Evolutionary conservation across 2,797 vertebrate genomes (phyloP), one percentile per base, ranked within the genome.

Genomic region (Eidolon dupreanum): DNA sequence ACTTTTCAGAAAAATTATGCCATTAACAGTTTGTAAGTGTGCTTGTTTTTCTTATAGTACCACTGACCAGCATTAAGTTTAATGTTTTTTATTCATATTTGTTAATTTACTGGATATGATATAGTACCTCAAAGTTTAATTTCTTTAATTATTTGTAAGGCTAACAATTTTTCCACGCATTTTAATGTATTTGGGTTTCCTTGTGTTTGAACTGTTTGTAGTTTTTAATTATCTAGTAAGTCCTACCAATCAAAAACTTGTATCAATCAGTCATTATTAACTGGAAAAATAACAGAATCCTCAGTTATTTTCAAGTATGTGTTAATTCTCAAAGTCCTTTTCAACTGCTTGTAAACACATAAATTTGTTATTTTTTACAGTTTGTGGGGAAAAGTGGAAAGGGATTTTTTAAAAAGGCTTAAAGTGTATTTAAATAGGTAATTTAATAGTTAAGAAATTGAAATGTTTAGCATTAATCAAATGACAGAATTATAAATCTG

Each of bases 311-410:
- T 89, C 33, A 95, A 71, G 74, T 55, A 65, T 70, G 88, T 53
- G 31, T 51, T 90, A 46, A 90, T 75, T 82, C 51, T 85, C 43
- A 57, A 63, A 86, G 43, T 70, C 36, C n/a, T 77, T 89, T 95
- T 82, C 10, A 38, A 63, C 26, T 95, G 38, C 57, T 63, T 77
- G 36, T 46, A 85, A 92, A 66, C 61, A 66, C 85, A 55, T 84
- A 79, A 81, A 71, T 71, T 38, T 84, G 31, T 93, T 93, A 46
- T 11, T 38, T 83, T 7, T 73, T 88, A 73, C 38, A 74, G 16
- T 96, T 96, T 83, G 10, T 81, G 38, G 75, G 28, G 17, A n/a
- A 87, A 88, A 70, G 28, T 83, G 3, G n/a, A 92, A 95, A 85
- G 43, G 20, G 22, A 31, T 73, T 86, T 85, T 94, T 55, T 11